Conservation (phyloP, 2,113 vertebrate genomes). For the Eretmodus cyanostictus region DNA sequence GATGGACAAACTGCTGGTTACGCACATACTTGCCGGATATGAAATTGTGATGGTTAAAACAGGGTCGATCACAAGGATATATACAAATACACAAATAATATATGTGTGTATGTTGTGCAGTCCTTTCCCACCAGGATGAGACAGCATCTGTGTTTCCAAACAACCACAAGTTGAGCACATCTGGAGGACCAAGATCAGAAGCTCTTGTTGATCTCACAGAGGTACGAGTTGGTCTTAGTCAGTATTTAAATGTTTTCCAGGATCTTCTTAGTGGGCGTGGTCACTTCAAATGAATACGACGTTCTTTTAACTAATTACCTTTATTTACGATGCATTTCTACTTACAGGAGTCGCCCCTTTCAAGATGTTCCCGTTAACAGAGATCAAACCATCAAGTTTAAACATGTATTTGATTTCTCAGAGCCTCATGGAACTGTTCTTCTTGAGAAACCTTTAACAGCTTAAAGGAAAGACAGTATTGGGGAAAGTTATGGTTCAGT, state of each 20-base stretch:
- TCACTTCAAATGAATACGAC: not conserved
- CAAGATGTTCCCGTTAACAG: not conserved
- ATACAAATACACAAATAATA: not conserved
- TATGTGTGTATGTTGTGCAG: not conserved
- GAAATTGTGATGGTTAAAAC: not conserved
- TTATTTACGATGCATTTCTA: not conserved
- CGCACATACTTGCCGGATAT: not conserved
- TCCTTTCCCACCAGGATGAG: not conserved
- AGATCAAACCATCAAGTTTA: not conserved
- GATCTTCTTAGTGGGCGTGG: not conserved
- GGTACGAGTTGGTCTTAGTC: not conserved
- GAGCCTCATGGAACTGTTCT: rapidly evolving
- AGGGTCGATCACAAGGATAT: not conserved
- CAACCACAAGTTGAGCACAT: not conserved
- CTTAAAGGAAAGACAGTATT: not conserved
- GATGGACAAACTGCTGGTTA: not conserved
- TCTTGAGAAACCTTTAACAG: not conserved
- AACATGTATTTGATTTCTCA: not conserved
- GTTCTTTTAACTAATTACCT: not conserved
- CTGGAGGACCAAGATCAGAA: not conserved
- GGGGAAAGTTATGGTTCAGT: not conserved
- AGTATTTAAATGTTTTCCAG: not conserved
- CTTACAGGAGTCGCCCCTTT: rapidly evolving
- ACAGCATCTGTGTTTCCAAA: not conserved
- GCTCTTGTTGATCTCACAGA: not conserved